These are phyloP conservation scores for Trissolcus basalis DNA, from an alignment of 1,140 invertebrate species.

Conservation along the genomic window DNA sequence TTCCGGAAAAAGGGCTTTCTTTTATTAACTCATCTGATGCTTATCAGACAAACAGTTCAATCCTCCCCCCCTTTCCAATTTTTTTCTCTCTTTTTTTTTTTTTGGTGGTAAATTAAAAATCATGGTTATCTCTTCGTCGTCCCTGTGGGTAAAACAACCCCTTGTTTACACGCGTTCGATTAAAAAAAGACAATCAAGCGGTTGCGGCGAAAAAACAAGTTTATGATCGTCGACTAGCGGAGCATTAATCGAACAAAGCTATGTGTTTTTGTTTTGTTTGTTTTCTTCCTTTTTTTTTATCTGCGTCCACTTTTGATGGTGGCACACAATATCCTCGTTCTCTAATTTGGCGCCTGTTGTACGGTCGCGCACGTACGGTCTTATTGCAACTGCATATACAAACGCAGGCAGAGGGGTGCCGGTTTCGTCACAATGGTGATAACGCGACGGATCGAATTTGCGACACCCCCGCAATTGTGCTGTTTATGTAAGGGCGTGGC, in stretches of 20 bases:
- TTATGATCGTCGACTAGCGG: constrained; percentile 1
- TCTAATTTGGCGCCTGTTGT: constrained; percentile 48
- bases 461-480: constrained; percentile 71
- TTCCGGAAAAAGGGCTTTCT: no score
- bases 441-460: constrained; percentile 60
- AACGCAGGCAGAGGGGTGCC: constrained; percentile 42
- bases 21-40: no score
- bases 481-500: constrained; percentile 74
- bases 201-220: constrained; percentile 1
- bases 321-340: constrained; percentile 19
- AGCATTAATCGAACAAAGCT: constrained; percentile 25
- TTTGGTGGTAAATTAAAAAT: no score
- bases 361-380: constrained; percentile 36
- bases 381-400: constrained; percentile 46
- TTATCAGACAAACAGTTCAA: no score
- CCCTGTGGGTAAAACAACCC: no score
- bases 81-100: no score
- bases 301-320: no score
- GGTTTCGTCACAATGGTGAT: constrained; percentile 68
- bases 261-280: constrained; percentile 10
- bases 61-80: no score
- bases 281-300: not conserved
- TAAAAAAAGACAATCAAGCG: constrained; percentile 3
- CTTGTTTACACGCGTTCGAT: no score
- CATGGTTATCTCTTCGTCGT: no score